phyloP scores from a whole-genome alignment of 2,113 vertebrate species.

The Myotis brandtii region DNA sequence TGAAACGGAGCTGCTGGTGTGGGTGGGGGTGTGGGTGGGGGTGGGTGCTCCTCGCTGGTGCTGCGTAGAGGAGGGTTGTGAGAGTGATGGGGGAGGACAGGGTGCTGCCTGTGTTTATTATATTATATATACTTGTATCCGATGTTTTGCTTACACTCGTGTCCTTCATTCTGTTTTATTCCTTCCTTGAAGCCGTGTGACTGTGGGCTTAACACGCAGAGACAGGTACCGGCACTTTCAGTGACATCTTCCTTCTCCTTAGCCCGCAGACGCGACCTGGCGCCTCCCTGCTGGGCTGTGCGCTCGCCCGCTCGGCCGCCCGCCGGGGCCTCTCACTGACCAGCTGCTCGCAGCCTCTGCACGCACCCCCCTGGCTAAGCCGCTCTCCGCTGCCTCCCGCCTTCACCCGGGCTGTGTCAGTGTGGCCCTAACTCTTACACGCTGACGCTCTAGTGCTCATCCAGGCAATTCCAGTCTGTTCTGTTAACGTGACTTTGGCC shows the following conservation, averaged over 20 bases:
- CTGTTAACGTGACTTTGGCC: constrained; percentile 75
- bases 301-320: not conserved
- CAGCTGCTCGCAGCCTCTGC: constrained; percentile 83
- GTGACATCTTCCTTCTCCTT: constrained; percentile 61
- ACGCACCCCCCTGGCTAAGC: not conserved
- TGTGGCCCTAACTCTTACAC: too few species aligned
- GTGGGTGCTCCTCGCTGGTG: not conserved
- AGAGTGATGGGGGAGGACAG: not conserved
- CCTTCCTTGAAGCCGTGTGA: constrained; percentile 89
- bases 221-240: constrained; percentile 90
- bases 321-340: not conserved
- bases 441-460: not conserved
- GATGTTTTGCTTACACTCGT: constrained; percentile 60
- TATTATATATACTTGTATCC: not conserved
- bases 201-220: constrained; percentile 90
- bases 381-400: too few species aligned
- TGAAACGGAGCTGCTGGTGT: not conserved
- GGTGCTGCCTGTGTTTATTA: not conserved
- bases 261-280: constrained; percentile 58
- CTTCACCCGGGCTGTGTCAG: too few species aligned
- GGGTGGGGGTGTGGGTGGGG: too few species aligned
- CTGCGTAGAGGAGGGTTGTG: not conserved
- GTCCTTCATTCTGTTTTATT: constrained; percentile 86
- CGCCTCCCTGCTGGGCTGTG: constrained; percentile 80
- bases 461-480: constrained; percentile 76